Percentiles rank a stretch among this genome's conserved stretches.
These are phyloP conservation scores for Noctuana brunneofusca DNA, from an alignment of 2,888 invertebrate genomes.

Conservation along the genomic window DNA sequence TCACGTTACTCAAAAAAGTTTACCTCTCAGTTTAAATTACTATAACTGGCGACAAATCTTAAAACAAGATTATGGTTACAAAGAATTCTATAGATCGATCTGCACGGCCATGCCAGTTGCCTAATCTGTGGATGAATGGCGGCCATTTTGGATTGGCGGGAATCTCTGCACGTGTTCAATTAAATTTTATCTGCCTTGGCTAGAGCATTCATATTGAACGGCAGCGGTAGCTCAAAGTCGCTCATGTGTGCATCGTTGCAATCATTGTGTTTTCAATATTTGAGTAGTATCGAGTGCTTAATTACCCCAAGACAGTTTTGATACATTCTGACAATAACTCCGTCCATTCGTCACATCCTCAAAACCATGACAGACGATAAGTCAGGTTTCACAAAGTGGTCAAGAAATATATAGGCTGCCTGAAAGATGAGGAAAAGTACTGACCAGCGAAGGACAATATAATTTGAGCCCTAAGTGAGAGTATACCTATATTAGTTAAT, in stretches of 20 bases:
- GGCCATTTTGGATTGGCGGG: slow-evolving; percentile 46
- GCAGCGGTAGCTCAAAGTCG: slow-evolving; percentile 37
- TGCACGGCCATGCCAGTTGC: slow-evolving; percentile 40
- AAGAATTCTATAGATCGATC: slow-evolving; percentile 45
- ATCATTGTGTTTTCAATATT: slow-evolving; percentile 48
- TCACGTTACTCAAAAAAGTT: too few species aligned
- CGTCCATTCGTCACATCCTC: too few species aligned
- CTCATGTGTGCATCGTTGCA: slow-evolving; percentile 37
- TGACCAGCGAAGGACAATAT: too few species aligned
- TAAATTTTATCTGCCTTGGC: slow-evolving; percentile 55
- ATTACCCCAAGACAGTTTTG: background rate
- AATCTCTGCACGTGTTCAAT: slow-evolving; percentile 63
- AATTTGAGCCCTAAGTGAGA: too few species aligned
- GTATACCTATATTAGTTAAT: too few species aligned
- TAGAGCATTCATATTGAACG: slow-evolving; percentile 46
- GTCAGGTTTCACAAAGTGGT: too few species aligned
- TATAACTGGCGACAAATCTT: too few species aligned
- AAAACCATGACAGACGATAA: too few species aligned
- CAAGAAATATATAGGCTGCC: too few species aligned
- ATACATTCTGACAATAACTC: too few species aligned
- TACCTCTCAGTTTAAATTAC: too few species aligned
- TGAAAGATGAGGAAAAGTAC: too few species aligned
- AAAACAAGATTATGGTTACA: slow-evolving; percentile 14
- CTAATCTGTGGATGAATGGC: slow-evolving; percentile 46
- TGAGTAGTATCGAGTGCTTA: slow-evolving; percentile 39